Base-by-base conservation (phyloP, 64 coral and sea anemone genomes). In the Pachyseris speciosa region DNA sequence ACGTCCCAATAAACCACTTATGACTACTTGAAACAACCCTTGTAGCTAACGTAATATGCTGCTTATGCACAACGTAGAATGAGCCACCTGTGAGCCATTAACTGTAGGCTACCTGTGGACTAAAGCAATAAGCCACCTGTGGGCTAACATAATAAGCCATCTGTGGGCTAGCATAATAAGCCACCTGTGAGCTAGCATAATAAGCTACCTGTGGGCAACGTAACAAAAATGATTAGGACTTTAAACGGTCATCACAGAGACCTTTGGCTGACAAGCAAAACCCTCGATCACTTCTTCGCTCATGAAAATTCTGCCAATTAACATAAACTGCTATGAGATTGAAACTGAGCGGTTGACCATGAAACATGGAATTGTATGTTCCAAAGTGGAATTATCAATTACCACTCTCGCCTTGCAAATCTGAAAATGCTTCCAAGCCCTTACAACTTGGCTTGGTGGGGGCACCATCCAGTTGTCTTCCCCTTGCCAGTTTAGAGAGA, bases 381-480 rank as follows among this genome's bases (percentile, higher is more conserved):
- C 65, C 65, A 86, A 5, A 53, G 5, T 12, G 64, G 64, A 9
- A 86, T 44, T 3, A 71, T 51, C 40, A 86, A 52, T n/a, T 25
- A n/a, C 84, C 10, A 64, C 65, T 69, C 28, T 52, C 0, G 84
- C 64, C 29, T 71, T 86, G 22, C 84, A 70, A 31, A 71, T 29
- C 33, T 67, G 28, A 47, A 86, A 50, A 51, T 86, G 65, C 5
- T 13, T 49, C 39, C 61, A 69, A 4, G 19, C 42, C 17, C 39
- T 67, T 19, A 86, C 29, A 19, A 86, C 71, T 66, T 69, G n/a
- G 47, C 10, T 49, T 16, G 32, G 49, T 0, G 49, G 84, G 9
- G 65, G 65, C 2, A 67, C 61, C 3, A 86, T 40, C 67, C 89
- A 91, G 38, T 91, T 91, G 22, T 72, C 74, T 43, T 91, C 52